Conservation (phyloP, 2,113 vertebrate species). For the Zosterops pallidus region DNA sequence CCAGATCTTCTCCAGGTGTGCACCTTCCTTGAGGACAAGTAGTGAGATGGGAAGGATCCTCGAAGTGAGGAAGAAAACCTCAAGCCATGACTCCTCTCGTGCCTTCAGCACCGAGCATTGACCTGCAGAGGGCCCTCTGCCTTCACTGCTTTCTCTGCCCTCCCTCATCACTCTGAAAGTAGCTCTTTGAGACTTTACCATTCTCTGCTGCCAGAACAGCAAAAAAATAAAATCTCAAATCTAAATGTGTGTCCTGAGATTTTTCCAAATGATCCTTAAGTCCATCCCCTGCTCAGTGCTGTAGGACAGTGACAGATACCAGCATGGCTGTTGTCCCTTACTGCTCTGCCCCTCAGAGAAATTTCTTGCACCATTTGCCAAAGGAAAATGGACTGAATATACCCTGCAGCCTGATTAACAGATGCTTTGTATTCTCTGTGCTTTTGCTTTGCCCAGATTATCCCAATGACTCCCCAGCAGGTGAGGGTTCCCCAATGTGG, state of each 20-base stretch:
- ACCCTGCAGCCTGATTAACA: background rate
- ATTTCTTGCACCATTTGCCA: background rate
- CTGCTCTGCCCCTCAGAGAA: background rate
- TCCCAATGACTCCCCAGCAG: background rate
- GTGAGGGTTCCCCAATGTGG: background rate
- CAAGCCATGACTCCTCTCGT: background rate
- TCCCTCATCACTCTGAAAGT: conserved; percentile 5
- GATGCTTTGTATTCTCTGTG: background rate
- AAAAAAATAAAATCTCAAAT: conserved; percentile 35
- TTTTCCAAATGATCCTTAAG: background rate
- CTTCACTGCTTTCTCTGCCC: conserved; percentile 5
- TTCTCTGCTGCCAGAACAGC: conserved; percentile 17
- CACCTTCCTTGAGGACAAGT: conserved; percentile 21
- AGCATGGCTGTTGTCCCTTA: background rate
- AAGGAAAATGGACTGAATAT: background rate
- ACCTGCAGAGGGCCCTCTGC: background rate
- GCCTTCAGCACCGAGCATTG: background rate
- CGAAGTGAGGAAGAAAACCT: background rate
- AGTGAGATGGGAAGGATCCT: background rate
- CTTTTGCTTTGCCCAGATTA: background rate
- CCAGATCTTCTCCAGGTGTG: conserved; percentile 60
- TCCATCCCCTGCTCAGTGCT: background rate
- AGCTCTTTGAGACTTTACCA: background rate
- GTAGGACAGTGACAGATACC: background rate
- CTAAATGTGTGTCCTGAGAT: background rate